phyloP scores from a whole-genome alignment of 2,113 vertebrate genomes.

The Noturus placidus region DNA sequence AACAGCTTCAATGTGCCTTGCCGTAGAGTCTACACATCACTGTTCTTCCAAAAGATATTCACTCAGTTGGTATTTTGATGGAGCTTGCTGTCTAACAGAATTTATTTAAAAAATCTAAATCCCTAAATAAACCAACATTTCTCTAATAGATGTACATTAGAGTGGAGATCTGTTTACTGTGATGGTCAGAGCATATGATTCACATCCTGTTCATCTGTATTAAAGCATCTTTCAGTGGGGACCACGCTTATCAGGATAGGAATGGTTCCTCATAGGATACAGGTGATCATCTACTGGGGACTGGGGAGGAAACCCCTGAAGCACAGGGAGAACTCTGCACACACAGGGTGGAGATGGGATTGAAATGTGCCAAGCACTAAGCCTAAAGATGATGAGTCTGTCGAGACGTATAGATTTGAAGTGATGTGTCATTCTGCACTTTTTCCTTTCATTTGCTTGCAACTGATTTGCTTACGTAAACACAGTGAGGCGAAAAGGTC shows the following conservation, averaged over 20 bases:
- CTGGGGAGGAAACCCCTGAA: no score
- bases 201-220: background rate
- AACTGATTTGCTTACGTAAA: no score
- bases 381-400: no score
- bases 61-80: background rate
- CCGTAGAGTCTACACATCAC: background rate
- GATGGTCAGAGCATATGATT: background rate
- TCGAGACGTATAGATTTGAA: background rate
- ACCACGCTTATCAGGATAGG: background rate
- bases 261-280: background rate
- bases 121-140: background rate
- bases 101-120: no score
- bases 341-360: no score
- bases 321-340: no score
- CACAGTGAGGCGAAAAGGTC: no score
- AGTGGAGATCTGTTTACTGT: background rate
- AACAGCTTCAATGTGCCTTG: background rate
- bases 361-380: no score
- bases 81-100: background rate
- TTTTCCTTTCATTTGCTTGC: no score
- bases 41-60: background rate
- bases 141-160: background rate
- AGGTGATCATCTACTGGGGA: background rate
- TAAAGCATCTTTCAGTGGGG: background rate
- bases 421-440: background rate